Percentiles rank a stretch among this genome's conserved stretches.
Evolutionary conservation across 2,888 invertebrate genomes (phyloP).

Genomic region (Deilephila elpenor): DNA sequence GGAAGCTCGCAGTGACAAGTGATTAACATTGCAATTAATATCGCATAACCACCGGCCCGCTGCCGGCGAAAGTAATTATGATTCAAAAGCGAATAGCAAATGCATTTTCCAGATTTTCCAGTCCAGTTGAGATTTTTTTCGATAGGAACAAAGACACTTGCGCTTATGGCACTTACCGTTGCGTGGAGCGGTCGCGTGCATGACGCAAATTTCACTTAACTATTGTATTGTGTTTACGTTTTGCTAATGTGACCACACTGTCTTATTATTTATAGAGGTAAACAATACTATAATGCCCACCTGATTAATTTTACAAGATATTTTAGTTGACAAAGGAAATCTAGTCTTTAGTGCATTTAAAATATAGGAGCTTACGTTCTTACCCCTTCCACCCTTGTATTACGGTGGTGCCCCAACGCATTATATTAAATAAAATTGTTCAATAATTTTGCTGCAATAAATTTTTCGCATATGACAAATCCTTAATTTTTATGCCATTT

Average conservation of each 20-base stretch:
- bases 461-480: too few relatives aligned
- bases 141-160: slow-evolving; percentile 64
- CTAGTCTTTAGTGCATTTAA: too few relatives aligned
- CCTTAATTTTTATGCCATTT: too few relatives aligned
- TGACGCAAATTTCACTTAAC: slow-evolving; percentile 67
- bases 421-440: too few relatives aligned
- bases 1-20: slow-evolving; percentile 43
- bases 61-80: slow-evolving; percentile 74
- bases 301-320: slow-evolving; percentile 1
- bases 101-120: slow-evolving; percentile 74
- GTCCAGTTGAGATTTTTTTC: slow-evolving; percentile 65
- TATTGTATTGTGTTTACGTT: slow-evolving; percentile 42
- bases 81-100: slow-evolving; percentile 69
- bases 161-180: slow-evolving; percentile 67
- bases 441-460: too few relatives aligned
- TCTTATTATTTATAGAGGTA: slow-evolving; percentile 9
- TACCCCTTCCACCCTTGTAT: too few relatives aligned
- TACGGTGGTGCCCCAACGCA: too few relatives aligned
- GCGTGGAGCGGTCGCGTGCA: slow-evolving; percentile 74
- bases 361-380: too few relatives aligned
- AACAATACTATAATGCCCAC: neutral
- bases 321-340: too few relatives aligned
- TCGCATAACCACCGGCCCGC: slow-evolving; percentile 56
- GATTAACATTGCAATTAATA: slow-evolving; percentile 61
- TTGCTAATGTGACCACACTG: slow-evolving; percentile 39